Conservation (phyloP, 1,140 invertebrate genomes). For the Brachionus asplanchnoidis region DNA sequence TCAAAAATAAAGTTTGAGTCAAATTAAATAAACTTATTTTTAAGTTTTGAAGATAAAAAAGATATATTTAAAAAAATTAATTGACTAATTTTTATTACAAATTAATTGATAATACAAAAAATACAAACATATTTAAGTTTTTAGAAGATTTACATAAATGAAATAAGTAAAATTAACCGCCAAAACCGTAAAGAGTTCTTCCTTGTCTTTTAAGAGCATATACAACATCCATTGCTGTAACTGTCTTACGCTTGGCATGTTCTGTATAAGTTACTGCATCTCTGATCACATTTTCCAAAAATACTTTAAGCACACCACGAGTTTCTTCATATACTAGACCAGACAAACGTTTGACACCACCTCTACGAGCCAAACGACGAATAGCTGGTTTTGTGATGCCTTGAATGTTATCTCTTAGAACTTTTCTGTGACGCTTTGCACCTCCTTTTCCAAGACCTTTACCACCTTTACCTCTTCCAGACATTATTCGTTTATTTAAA, state of each 20-base stretch:
- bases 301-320: slow-evolving; percentile 68
- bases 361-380: slow-evolving; percentile 66
- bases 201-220: slow-evolving; percentile 78
- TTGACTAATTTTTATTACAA: neutral
- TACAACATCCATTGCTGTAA: slow-evolving; percentile 79
- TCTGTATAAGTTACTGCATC: slow-evolving; percentile 76
- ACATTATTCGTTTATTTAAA: slow-evolving; percentile 44
- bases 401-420: slow-evolving; percentile 70
- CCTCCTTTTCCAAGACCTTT: slow-evolving; percentile 52
- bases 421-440: slow-evolving; percentile 51
- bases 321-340: slow-evolving; percentile 70
- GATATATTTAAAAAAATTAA: too few relatives aligned
- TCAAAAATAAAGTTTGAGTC: too few relatives aligned
- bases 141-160: neutral
- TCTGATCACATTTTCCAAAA: slow-evolving; percentile 74
- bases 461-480: slow-evolving; percentile 51
- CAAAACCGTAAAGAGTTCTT: slow-evolving; percentile 64
- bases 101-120: neutral
- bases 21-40: too few relatives aligned
- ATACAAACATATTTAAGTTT: neutral
- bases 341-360: slow-evolving; percentile 71
- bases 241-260: slow-evolving; percentile 74
- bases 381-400: slow-evolving; percentile 68
- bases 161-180: slow-evolving; percentile 10
- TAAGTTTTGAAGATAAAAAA: too few relatives aligned